Conservation (phyloP, 2,797 vertebrate genomes). For the Bovichtus variegatus region DNA sequence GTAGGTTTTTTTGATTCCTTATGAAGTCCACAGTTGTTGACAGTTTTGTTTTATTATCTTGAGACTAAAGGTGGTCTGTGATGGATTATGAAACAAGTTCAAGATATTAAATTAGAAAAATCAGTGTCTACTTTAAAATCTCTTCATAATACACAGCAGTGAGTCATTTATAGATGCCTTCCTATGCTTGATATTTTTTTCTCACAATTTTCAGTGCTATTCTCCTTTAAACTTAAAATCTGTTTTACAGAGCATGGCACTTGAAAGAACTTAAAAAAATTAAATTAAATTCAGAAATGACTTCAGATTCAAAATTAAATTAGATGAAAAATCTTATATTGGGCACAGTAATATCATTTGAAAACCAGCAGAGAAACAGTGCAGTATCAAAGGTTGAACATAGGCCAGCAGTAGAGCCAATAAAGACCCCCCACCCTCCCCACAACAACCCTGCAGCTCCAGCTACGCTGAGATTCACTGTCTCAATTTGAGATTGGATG, state of each 20-base stretch:
- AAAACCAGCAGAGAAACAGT: slow-evolving; percentile 13
- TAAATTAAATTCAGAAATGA: neutral
- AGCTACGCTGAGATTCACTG: slow-evolving; percentile 23
- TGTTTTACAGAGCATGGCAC: neutral
- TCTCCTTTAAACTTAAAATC: neutral
- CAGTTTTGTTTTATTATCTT: neutral
- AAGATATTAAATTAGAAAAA: slow-evolving; percentile 1
- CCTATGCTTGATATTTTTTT: neutral
- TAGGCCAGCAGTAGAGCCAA: neutral
- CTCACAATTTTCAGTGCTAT: neutral
- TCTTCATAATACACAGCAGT: slow-evolving; percentile 4
- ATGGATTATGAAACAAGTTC: slow-evolving; percentile 11
- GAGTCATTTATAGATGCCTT: neutral
- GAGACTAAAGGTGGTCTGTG: slow-evolving; percentile 1
- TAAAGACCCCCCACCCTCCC: neutral
- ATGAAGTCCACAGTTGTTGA: neutral
- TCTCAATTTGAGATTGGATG: slow-evolving; percentile 48
- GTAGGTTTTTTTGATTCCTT: neutral
- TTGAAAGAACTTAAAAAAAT: slow-evolving; percentile 1
- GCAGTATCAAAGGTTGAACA: slow-evolving; percentile 16
- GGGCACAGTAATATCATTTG: neutral
- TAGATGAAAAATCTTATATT: slow-evolving; percentile 6
- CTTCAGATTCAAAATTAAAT: slow-evolving; percentile 11
- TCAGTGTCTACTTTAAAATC: neutral
- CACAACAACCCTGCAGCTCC: slow-evolving; percentile 17